Evolutionary conservation across 2,113 vertebrate genomes (phyloP).

Genomic region (Cephalopterus ornatus): DNA sequence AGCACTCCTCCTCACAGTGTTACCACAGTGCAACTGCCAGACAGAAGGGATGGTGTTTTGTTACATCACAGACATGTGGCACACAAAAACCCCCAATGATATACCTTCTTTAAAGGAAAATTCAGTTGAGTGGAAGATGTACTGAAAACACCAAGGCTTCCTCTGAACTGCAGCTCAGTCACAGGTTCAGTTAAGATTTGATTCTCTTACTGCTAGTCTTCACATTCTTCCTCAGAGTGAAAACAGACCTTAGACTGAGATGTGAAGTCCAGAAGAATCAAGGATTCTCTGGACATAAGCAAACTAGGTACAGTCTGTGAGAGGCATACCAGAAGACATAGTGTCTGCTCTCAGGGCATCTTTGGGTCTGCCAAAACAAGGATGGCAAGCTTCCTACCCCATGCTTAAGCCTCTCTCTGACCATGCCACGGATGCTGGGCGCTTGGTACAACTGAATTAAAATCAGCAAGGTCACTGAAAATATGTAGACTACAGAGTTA

Average conservation of each 20-base stretch:
- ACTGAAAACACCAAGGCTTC: background rate
- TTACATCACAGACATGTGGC: background rate
- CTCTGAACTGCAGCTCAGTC: background rate
- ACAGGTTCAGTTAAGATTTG: background rate
- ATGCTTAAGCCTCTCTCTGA: background rate
- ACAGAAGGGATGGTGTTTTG: background rate
- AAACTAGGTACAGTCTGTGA: background rate
- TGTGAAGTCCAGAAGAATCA: background rate
- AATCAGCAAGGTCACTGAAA: background rate
- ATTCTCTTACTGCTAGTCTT: background rate
- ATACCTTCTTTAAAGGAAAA: background rate
- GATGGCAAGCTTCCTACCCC: background rate
- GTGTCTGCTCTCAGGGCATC: background rate
- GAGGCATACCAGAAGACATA: background rate
- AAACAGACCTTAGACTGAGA: background rate
- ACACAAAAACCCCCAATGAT: fast-evolving
- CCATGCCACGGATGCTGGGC: background rate
- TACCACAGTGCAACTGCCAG: background rate
- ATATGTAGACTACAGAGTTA: background rate
- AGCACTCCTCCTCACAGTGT: background rate
- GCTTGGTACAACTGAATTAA: background rate
- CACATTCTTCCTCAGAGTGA: background rate
- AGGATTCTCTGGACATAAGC: background rate
- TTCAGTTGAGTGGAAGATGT: background rate
- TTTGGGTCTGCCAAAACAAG: background rate